Evolutionary conservation across 2,888 invertebrate species (phyloP).

Genomic region (Melangyna quadrimaculata): DNA sequence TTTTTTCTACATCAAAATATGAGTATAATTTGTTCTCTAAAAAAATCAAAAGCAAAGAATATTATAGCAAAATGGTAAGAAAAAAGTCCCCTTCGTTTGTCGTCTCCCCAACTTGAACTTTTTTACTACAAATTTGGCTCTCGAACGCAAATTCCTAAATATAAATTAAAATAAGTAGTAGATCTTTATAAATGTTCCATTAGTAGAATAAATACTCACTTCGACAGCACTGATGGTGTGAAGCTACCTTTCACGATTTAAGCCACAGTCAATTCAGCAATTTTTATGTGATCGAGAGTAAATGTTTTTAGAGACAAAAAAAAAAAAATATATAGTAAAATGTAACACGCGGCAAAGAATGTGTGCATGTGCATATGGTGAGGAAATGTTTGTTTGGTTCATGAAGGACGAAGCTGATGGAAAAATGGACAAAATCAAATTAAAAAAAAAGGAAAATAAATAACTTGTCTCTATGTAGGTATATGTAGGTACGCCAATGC

Average conservation of each 20-base stretch:
- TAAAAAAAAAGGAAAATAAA: not conserved
- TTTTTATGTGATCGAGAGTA: constrained; percentile 53
- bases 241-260: not conserved
- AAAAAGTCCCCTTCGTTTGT: no score
- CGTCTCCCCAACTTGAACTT: no score
- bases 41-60: no score
- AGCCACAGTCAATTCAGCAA: constrained; percentile 8
- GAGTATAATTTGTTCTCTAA: no score
- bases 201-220: not conserved
- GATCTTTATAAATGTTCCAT: no score
- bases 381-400: constrained; percentile 6
- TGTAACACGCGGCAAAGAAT: constrained; percentile 66
- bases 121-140: no score
- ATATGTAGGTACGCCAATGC: constrained; percentile 14
- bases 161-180: no score
- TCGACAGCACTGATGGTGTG: not conserved
- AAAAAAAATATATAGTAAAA: constrained; percentile 40
- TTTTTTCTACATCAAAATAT: no score
- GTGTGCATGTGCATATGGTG: constrained; percentile 30
- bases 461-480: constrained; percentile 47
- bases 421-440: constrained; percentile 29
- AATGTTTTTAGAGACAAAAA: constrained; percentile 20
- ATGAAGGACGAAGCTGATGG: constrained; percentile 10
- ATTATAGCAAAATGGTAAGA: no score
- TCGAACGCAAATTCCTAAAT: no score